Conservation (phyloP, 1,140 invertebrate species). For the Meloidogyne exigua region DNA sequence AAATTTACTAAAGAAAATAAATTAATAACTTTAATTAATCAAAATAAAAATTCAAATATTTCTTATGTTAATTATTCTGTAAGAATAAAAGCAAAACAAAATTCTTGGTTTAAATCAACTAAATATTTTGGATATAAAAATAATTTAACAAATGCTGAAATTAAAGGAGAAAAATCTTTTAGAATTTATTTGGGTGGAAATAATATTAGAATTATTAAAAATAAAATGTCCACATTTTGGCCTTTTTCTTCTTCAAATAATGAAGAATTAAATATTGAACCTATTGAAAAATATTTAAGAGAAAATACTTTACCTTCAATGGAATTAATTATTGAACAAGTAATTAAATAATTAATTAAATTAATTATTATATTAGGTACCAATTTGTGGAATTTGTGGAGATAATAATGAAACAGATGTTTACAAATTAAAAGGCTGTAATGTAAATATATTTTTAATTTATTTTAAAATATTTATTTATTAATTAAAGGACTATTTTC, state of each 20-base stretch:
- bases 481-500: not conserved
- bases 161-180: conserved; percentile 1
- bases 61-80: not conserved
- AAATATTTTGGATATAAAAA: conserved; percentile 5
- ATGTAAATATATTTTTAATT: not conserved
- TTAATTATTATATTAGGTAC: not conserved
- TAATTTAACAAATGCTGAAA: not conserved
- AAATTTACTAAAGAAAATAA: conserved; percentile 6
- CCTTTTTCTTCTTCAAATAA: conserved; percentile 5
- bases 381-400: not conserved
- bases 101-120: not conserved
- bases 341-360: not conserved
- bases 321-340: conserved; percentile 5
- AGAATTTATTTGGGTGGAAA: not conserved
- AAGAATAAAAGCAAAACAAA: not conserved
- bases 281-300: not conserved
- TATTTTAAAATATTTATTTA: not conserved
- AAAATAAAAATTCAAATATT: not conserved
- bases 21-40: not conserved
- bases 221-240: not conserved
- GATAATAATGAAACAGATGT: not conserved
- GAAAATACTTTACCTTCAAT: not conserved
- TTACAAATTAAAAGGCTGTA: conserved; percentile 1
- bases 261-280: not conserved
- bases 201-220: not conserved